Percentiles rank a stretch among this genome's conserved stretches.
phyloP scores from a whole-genome alignment of 2,797 vertebrate species.

The Fistularia commersonii region DNA sequence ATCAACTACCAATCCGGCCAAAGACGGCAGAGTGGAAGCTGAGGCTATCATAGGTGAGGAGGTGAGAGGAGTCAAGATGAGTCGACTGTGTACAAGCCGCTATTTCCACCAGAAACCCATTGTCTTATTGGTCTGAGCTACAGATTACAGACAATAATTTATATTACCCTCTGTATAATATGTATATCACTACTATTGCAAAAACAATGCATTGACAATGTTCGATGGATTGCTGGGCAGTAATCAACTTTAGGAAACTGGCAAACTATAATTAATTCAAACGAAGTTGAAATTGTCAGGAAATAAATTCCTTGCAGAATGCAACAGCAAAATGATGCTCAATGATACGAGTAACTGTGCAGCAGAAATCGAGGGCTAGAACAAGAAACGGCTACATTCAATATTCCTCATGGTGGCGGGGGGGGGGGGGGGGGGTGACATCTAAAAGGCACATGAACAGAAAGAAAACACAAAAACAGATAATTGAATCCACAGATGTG shows the following conservation, averaged over 20 bases:
- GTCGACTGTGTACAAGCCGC: conserved; percentile 46
- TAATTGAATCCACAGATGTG: conserved; percentile 30
- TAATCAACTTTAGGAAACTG: conserved; percentile 9
- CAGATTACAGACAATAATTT: no score
- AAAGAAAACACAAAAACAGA: conserved; percentile 20
- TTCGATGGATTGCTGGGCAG: conserved; percentile 12
- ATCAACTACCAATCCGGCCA: conserved; percentile 63
- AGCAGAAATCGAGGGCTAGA: conserved; percentile 12
- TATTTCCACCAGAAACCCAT: conserved; percentile 16
- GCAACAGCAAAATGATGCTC: conserved; percentile 22
- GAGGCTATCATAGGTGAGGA: conserved; percentile 11
- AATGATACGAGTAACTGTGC: conserved; percentile 15
- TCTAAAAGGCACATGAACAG: conserved; percentile 17
- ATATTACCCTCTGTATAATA: conserved; percentile 25
- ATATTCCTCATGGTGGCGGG: conserved; percentile 7
- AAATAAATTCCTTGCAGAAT: conserved; percentile 9
- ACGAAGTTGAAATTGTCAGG: neutral
- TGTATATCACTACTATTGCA: conserved; percentile 2
- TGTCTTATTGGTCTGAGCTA: no score
- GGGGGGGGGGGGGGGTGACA: neutral
- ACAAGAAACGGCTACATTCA: conserved; percentile 14
- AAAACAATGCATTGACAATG: neutral
- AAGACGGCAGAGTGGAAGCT: conserved; percentile 46
- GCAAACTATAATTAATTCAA: no score
- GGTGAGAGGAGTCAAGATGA: conserved; percentile 21